Conservation (phyloP, 2,113 vertebrate genomes). For the Stomatorhinus ivindoensis region DNA sequence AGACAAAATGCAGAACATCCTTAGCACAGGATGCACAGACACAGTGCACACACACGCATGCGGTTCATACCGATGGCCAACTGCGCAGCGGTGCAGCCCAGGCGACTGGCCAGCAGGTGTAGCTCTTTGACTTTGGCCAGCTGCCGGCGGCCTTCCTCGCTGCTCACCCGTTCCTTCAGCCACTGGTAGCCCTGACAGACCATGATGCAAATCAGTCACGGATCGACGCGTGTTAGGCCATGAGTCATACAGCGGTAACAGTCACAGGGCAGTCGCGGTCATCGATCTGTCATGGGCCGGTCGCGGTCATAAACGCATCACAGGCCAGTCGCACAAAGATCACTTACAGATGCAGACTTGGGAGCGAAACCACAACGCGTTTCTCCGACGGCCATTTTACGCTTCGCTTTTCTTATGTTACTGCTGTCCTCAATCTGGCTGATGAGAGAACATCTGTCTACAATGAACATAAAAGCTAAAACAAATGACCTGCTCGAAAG, state of each 20-base stretch:
- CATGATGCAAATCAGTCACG: conserved; percentile 8
- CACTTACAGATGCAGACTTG: background rate
- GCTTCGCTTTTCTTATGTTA: background rate
- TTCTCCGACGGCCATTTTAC: background rate
- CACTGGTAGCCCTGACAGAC: conserved; percentile 84
- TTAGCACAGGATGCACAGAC: background rate
- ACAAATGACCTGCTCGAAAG: background rate
- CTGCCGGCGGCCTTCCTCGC: conserved; percentile 90
- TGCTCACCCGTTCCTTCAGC: conserved; percentile 92
- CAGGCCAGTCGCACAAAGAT: background rate
- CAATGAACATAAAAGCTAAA: background rate
- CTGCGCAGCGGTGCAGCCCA: conserved; percentile 91
- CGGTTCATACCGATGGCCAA: conserved; percentile 76
- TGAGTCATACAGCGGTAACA: background rate
- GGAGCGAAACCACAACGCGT: background rate
- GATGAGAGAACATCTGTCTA: background rate
- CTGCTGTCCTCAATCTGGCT: background rate
- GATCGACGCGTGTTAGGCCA: background rate
- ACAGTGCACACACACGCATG: background rate
- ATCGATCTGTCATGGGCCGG: background rate
- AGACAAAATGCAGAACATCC: background rate
- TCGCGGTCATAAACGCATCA: background rate
- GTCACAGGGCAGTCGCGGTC: background rate
- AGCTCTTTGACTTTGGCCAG: conserved; percentile 95
- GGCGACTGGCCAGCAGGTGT: conserved; percentile 83